Base-by-base conservation (phyloP, 2,888 invertebrate genomes). In the Himalopsyche tibetana region DNA sequence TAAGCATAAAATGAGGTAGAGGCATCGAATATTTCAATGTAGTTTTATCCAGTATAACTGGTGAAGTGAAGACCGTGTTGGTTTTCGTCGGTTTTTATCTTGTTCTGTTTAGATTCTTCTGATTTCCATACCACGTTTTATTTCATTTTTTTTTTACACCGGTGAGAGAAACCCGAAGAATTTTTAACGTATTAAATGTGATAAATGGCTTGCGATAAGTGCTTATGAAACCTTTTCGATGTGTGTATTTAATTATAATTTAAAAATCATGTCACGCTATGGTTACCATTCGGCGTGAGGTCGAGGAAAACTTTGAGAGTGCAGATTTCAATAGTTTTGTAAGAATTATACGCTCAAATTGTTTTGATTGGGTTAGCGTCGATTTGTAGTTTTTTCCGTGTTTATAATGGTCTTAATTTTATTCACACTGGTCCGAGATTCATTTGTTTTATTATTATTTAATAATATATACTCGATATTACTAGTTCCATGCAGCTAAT, bases 221-320 rank as follows among this genome's bases (percentile, higher is more conserved):
- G 45, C n/a, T 81, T 17, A n/a, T 8, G 45, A 81, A 81, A 81
- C 81, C 51, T 81, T 38, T 80, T 81, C 45, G n/a, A 81, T 45
- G 36, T 40, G 15, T 45, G 40, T 40, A 19, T 63, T 45, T 81
- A 6, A 81, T 81, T 45, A 51, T 5, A 42, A 17, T 45, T 81
- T 11, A 42, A 81, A 81, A 81, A 45, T 45, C 45, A 19, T 51
- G 45, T 81, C 81, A 63, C 63, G 63, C 63, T 63, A 19, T 63
- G 28, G 15, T 63, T 5, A 63, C 28, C 63, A 63, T 63, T 63
- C 28, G 19, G 63, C 19, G 19, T 63, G 63, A 63, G 63, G 63
- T 28, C 63, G 56, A 56, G 56, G n/a, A 56, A 56, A n/a, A 56
- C n/a, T n/a, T 56, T 56, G 0, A 56, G 17, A 56, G 56, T 56